Conservation (phyloP, 2,113 vertebrate genomes). For the Dolichotis patagonum region DNA sequence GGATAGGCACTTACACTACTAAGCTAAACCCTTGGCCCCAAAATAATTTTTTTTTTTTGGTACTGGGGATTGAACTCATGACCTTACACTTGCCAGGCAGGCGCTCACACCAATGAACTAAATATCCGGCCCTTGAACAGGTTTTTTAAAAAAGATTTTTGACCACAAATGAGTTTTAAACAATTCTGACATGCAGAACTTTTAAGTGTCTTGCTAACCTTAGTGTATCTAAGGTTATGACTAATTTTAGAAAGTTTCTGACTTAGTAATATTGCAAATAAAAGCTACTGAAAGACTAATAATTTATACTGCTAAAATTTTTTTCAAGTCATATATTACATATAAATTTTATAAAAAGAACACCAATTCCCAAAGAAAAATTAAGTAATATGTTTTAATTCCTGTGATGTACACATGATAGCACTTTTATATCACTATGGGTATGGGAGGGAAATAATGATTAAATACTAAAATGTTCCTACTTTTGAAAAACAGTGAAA, state of each 20-base stretch:
- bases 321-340: slow-evolving; percentile 42
- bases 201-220: slow-evolving; percentile 9
- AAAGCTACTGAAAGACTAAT: slow-evolving; percentile 42
- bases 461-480: slow-evolving; percentile 45
- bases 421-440: background rate
- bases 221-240: slow-evolving; percentile 22
- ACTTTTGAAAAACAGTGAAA: slow-evolving; percentile 39
- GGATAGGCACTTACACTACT: no score
- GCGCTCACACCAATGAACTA: no score
- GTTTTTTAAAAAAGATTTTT: no score
- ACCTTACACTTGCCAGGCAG: no score
- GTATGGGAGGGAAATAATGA: background rate
- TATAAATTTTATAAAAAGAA: slow-evolving; percentile 41
- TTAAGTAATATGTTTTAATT: slow-evolving; percentile 38
- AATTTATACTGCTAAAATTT: slow-evolving; percentile 37
- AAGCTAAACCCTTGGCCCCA: no score
- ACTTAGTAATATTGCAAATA: slow-evolving; percentile 42
- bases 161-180: no score
- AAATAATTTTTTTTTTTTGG: no score
- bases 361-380: slow-evolving; percentile 36
- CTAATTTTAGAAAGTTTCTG: slow-evolving; percentile 48
- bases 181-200: background rate
- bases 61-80: no score
- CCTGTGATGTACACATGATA: background rate
- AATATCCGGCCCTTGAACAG: no score